Base-by-base conservation (phyloP, 2,888 invertebrate genomes). In the Catocala sponsa region DNA sequence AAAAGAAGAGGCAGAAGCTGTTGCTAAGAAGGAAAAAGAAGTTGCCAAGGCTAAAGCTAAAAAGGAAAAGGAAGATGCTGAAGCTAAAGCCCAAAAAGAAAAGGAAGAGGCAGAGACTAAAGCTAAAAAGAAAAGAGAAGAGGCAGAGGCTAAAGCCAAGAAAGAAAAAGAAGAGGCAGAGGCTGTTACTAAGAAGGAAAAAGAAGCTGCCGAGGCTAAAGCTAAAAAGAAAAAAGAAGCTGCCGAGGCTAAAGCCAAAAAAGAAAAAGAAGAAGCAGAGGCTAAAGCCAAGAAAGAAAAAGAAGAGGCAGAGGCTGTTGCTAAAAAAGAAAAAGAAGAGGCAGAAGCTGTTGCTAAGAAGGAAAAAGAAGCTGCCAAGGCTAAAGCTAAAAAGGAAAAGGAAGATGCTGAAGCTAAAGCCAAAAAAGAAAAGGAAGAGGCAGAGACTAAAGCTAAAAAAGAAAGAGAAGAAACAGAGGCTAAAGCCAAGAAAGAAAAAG, bases 61-160 rank as follows among this genome's bases (percentile, higher is more conserved):
- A 11, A 32, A 15, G 33, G 43, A 43, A 5, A 33, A 12, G 5
- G 25, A 55, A 32, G 25, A 42, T 6, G 13, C 13, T 2, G 55
- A 53, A 1, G 32, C 47, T 7, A 42, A 48, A 42, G 32, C n/a
- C 6, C 49, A 10, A 6, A 12, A 10, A 12, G 72, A 61, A 25
- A 10, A 63, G 11, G 35, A 64, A 38, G 72, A 78, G 53, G 58
- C 6, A 25, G 25, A 44, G 5, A 12, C 10, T 58, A 59, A 63
- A 62, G 4, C 12, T 62, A 25, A 35, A 54, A 56, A 69, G 46
- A 49, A 59, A 70, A 61, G 61, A 51, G 50, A 68, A 70, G 59
- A 58, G 52, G 57, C 58, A 56, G 41, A 43, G 10, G 59, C 65
- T 60, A 69, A 47, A 10, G 12, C 43, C 7, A 46, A 52, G 33